A percentile compares a stretch with the other conserved stretches of the same genome.
phyloP scores from a whole-genome alignment of 2,888 invertebrate genomes.

The Crossocerus cetratus region DNA sequence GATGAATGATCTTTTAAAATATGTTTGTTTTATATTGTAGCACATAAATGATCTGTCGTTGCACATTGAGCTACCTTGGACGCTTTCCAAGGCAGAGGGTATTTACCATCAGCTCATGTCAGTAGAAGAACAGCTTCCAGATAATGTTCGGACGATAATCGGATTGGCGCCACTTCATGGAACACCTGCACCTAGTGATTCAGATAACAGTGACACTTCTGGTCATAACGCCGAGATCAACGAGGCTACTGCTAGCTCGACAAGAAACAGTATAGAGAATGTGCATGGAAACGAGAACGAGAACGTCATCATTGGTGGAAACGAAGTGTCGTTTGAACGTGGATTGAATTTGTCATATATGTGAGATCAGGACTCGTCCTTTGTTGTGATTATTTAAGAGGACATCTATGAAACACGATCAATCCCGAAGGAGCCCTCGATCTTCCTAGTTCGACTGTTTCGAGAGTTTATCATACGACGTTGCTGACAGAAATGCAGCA shows the following conservation, averaged over 20 bases:
- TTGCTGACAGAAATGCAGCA: conserved; percentile 5
- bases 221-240: conserved; percentile 68
- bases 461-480: background rate
- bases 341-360: conserved; percentile 72
- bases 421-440: conserved; percentile 16
- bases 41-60: conserved; percentile 97
- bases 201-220: conserved; percentile 50
- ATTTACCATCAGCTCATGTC: conserved; percentile 92
- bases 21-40: conserved; percentile 76
- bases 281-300: conserved; percentile 63
- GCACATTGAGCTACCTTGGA: conserved; percentile 89
- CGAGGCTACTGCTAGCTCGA: conserved; percentile 73
- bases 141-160: conserved; percentile 85
- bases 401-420: conserved; percentile 22
- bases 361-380: conserved; percentile 63
- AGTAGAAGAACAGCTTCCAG: conserved; percentile 83
- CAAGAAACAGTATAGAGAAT: conserved; percentile 71
- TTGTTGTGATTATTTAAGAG: conserved; percentile 45
- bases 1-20: conserved; percentile 10
- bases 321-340: conserved; percentile 74
- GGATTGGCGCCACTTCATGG: conserved; percentile 80
- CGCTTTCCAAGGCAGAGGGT: conserved; percentile 92
- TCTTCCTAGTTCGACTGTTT: conserved; percentile 5
- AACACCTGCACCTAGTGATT: conserved; percentile 53
- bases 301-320: conserved; percentile 68